Evolutionary conservation across 2,888 invertebrate genomes (phyloP), one percentile per base, ranked within the genome.

Genomic region (Monoplex corrugatus): DNA sequence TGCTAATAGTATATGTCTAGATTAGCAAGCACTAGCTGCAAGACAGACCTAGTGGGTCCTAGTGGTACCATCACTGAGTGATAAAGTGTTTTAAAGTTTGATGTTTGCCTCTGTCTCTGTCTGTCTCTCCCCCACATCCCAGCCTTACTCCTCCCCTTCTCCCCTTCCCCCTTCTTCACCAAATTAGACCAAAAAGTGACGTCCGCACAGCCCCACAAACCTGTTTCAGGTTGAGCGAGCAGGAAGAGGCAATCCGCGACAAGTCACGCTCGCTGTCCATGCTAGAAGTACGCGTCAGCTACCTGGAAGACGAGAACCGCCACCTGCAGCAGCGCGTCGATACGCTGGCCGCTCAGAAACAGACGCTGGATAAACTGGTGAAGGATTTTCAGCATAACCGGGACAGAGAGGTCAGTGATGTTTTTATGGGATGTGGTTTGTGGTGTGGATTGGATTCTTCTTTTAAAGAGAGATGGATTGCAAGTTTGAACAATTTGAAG

Each of bases 251-350:
- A 19, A 78, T 93, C 23, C 91, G 94, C 43, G 95, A 95, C 92
- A 93, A 94, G 88, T 89, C 92, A 13, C 93, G 95, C 23, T 90
- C 90, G 50, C 92, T 94, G n/a, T 94, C 95, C 28, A 93, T 95
- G 91, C 91, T 94, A n/a, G 94, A 95, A 89, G 94, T 94, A 35
- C 93, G 94, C 38, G 91, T 92, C 68, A 94, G 93, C 89, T 95
- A 93, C 91, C 91, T 95, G 89, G 95, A 95, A 88, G 95, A 95
- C 57, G 95, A 95, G 93, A 95, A 95, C 92, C 90, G 92, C 32
- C 92, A 94, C 28, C 91, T 95, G 43, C 95, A 94, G 92, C 93
- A 94, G 80, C 92, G 94, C 23, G 92, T 95, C 35, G 94, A 95
- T 90, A 91, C 93, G 50, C 91, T 94, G 28, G 92, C 91, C 32